Evolutionary conservation across 2,888 invertebrate genomes (phyloP), one percentile per base, ranked within the genome.

Genomic region (Caenorhabditis zanzibari): DNA sequence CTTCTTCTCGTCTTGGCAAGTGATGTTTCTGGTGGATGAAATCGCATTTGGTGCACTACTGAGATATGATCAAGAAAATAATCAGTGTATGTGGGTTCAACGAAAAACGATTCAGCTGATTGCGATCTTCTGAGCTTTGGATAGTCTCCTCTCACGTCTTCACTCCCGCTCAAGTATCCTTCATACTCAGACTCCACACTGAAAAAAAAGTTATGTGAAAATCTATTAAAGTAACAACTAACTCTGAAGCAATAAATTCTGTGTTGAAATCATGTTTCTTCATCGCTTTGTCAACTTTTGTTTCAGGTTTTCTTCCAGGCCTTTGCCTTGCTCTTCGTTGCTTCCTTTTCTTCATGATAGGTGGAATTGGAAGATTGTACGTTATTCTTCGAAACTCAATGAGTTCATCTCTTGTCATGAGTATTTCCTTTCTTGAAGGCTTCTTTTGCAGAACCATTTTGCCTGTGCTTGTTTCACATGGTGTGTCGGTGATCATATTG

Each of bases 121-220:
- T 35, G 49, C 2, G 58, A 49, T 19, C 76, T 24, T 22, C 16
- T 61, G 0, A 77, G 22, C n/a, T 19, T 52, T 9, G 74, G 66
- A n/a, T 5, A 6, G 3, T 41, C 16, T 5, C 54, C 54, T 1
- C 2, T 2, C 0, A 35, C 0, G 2, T 49, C 26, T 16, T 77
- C 76, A 4, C 14, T 16, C 6, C 47, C 47, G n/a, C 61, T 52
- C 14, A 59, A 22, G 24, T 59, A 72, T 9, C 61, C 61, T 14
- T 69, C 76, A 16, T 16, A 59, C 0, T 69, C 68, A 0, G 69
- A 69, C 14, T 77, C 76, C 4, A 49, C 14, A 22, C 76, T 77
- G 76, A 41, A 77, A 74, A 63, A 26, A 0, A 38, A 38, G 19
- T 32, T 59, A 28, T 28, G 12, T 32, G 28, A 1, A 26, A 38